Evolutionary conservation across 2,113 vertebrate species (phyloP).

Genomic region (Piprites chloris): DNA sequence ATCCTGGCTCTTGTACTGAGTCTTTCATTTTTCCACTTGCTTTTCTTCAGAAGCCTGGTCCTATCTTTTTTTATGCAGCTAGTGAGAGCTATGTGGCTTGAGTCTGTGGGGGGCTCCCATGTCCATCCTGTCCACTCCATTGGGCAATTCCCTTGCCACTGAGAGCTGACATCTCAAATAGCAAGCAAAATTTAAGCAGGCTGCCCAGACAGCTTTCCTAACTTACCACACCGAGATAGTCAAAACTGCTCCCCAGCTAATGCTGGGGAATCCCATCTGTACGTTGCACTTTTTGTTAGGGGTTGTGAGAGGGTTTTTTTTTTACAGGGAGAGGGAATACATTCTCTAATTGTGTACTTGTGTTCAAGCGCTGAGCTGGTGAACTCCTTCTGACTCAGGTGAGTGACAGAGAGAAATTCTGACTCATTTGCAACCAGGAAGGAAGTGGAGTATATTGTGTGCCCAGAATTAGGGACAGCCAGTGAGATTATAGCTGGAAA

Average conservation of each 20-base stretch:
- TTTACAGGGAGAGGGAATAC: neutral
- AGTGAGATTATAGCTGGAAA: conserved; percentile 19
- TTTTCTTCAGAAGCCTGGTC: neutral
- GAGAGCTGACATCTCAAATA: neutral
- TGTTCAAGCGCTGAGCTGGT: neutral
- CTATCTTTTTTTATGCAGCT: neutral
- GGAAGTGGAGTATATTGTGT: neutral
- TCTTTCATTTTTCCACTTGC: neutral
- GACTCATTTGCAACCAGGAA: conserved; percentile 10
- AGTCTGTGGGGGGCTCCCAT: neutral
- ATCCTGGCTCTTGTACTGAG: neutral
- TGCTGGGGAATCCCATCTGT: neutral
- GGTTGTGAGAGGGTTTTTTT: neutral
- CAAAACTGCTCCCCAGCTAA: neutral
- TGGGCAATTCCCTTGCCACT: neutral
- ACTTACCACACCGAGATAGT: neutral
- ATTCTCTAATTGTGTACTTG: neutral
- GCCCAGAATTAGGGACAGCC: conserved; percentile 37
- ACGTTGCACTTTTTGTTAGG: neutral
- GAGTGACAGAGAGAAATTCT: conserved; percentile 7
- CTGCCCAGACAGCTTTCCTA: neutral
- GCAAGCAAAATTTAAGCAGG: neutral
- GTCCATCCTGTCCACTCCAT: neutral
- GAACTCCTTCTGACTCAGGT: neutral
- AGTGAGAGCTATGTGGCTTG: neutral